Base-by-base conservation (phyloP, 2,888 invertebrate genomes). In the Eucera pruinosa region DNA sequence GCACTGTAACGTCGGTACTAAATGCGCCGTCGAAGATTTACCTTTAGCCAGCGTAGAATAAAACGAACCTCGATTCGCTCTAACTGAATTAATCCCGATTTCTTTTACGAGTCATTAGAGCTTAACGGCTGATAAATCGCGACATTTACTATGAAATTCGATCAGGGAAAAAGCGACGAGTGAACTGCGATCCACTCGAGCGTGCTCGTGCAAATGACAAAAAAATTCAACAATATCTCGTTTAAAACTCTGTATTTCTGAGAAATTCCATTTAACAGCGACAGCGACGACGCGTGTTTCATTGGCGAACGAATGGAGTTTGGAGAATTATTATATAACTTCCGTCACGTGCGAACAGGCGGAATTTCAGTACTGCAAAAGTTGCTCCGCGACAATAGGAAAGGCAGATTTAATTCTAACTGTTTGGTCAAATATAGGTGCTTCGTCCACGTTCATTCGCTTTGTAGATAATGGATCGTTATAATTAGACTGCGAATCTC, bases 61-160 rank as follows among this genome's bases (percentile, higher is more conserved):
- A 41, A 50, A 23, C 23, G 41, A 33, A 52, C 9, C 27, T 11
- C 30, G 18, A 47, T 39, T 41, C 27, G 39, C 50, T 27, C 48
- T 48, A n/a, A 58, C 47, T 50, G 27, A 73, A 74, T 82, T 79
- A 82, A 81, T 85, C 76, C 78, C 64, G 62, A 78, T 71, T 81
- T 33, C 52, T 55, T 82, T 77, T 80, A 82, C 75, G 78, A 71
- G 64, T 81, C 71, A 73, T 78, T 78, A 71, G 73, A 78, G 66
- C 64, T 81, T 64, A 72, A 74, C 50, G 58, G 39, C n/a, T 55
- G 66, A 75, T 78, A 47, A 75, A 78, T 23, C 23, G 50, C 30
- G 39, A 23, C 27, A 61, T 27, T 3, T 9, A 13, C 45, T 47
- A 57, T 47, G 33, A 66, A 62, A 50, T 62, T 62, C 62, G 39